Evolutionary conservation across 1,140 invertebrate species (phyloP), one percentile per base, ranked within the genome.

Genomic region (Procambarus virginalis): DNA sequence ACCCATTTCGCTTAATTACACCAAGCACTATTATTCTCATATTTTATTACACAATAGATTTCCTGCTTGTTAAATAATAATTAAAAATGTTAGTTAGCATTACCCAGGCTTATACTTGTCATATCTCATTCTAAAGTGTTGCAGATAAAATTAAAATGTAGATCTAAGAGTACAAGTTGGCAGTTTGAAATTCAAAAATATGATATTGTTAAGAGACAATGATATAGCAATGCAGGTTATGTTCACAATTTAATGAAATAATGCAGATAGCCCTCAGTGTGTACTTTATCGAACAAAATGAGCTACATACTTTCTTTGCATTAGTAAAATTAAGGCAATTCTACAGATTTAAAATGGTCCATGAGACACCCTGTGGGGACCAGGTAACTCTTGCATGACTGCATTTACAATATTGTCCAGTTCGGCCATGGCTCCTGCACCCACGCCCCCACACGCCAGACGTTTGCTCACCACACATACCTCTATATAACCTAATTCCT

Each of bases 371-470:
- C 88, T 76, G 45, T 89, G 88, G 45, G 81, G 75, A 20, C 81
- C 88, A 22, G 88, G 88, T n/a, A 91, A 70, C 51, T 85, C 91
- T 12, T 85, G 80, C 84, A 79, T 85, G 14, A 89, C 81, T 22
- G 86, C 91, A 14, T 94, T 93, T 70, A 96, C 96, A 92, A 99
- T 98, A 75, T 96, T 97, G 64, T 95, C 94, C 45, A 98, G 96
- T 94, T 98, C 97, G 5, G 98, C 98, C 99, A 99, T 99, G 20
- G 97, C 99, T 2, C 99, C 99, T 78, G 96, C 94, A 45, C 98
- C 98, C 51, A 95, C 96, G 93, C 99, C 99, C 10, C 99, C 98
- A 95, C 99, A 99, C 94, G 98, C 97, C 2, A 99, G 94, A 34
- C 95, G 96, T 94, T 99, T 99, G 77, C 96, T 95, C 86, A 99